These are phyloP conservation scores for Podilymbus podiceps DNA, from an alignment of 2,113 vertebrate species.

Conservation along the genomic window DNA sequence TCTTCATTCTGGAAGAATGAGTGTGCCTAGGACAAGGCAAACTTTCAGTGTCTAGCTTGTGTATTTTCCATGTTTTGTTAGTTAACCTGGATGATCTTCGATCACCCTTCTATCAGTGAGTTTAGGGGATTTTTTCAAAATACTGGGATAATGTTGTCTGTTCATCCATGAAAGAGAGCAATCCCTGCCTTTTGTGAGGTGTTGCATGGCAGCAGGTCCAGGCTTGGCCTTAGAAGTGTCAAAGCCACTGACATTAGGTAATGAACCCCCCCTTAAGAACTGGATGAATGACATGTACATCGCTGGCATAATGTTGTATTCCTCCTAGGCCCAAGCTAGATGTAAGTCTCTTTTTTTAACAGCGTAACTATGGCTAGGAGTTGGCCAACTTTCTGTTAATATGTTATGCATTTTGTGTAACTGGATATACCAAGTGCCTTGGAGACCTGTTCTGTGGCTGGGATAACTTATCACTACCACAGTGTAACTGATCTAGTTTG, in stretches of 20 bases:
- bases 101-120: not conserved
- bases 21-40: not conserved
- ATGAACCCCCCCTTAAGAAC: not conserved
- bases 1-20: not conserved
- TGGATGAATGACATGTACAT: not conserved
- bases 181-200: not conserved
- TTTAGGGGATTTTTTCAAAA: not conserved
- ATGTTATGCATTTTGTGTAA: fast-evolving
- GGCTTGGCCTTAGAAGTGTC: not conserved
- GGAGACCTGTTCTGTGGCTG: not conserved
- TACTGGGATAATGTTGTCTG: not conserved
- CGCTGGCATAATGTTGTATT: not conserved
- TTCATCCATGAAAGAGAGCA: not conserved
- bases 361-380: not conserved
- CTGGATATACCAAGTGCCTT: not conserved
- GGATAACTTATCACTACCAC: not conserved
- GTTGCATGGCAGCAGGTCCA: not conserved
- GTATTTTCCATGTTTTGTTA: not conserved
- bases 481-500: not conserved
- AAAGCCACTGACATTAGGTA: not conserved
- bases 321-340: not conserved
- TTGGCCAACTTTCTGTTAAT: not conserved
- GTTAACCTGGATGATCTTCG: not conserved
- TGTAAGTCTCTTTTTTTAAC: fast-evolving
- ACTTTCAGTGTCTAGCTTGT: not conserved